Conservation (phyloP, 2,797 vertebrate species). For the Lithobates sylvaticus region DNA sequence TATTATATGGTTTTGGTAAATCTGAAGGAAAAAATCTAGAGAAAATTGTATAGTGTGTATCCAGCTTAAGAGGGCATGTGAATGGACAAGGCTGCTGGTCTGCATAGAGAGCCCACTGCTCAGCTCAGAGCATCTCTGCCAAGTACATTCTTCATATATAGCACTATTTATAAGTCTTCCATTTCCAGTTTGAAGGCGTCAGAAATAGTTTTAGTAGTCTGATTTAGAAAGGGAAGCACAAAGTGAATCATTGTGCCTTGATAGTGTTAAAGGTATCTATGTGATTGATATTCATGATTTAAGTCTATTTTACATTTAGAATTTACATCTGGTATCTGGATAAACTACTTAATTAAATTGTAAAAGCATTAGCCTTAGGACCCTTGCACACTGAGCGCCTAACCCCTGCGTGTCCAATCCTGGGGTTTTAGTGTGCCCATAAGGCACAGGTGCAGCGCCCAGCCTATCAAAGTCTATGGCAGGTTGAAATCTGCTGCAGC, state of each 20-base stretch:
- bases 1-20: no score
- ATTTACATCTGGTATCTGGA: background rate
- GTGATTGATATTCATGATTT: background rate
- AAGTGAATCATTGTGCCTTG: background rate
- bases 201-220: conserved; percentile 18
- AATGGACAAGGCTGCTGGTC: background rate
- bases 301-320: background rate
- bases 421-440: no score
- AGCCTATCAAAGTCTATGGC: no score
- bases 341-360: background rate
- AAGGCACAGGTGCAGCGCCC: no score
- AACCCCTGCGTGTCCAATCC: no score
- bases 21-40: no score
- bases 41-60: no score
- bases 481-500: no score
- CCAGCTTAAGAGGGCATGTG: background rate
- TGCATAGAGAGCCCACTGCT: conserved; percentile 4
- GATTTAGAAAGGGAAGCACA: conserved; percentile 6
- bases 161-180: conserved; percentile 33
- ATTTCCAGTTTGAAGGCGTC: background rate
- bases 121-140: conserved; percentile 1
- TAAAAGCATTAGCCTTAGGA: no score
- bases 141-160: conserved; percentile 37
- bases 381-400: no score
- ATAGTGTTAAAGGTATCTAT: background rate